Conservation (phyloP, 2,113 vertebrate genomes). For the Perca flavescens region DNA sequence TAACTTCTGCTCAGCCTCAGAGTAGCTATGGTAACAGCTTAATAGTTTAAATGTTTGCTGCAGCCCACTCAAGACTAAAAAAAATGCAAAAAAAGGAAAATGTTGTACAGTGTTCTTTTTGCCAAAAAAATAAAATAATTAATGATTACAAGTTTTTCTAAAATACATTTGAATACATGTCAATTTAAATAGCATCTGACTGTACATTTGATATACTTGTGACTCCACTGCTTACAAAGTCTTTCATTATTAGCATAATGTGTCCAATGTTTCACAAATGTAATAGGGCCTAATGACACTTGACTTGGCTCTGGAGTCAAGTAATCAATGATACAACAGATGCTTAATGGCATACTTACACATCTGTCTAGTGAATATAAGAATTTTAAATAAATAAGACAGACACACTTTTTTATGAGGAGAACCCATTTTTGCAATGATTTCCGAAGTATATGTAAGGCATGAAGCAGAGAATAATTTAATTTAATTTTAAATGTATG, state of each 20-base stretch:
- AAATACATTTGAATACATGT: background rate
- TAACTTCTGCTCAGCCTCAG: conserved; percentile 13
- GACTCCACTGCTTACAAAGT: background rate
- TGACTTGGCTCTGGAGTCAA: background rate
- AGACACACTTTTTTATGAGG: background rate
- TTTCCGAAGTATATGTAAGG: background rate
- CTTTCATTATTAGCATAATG: background rate
- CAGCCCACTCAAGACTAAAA: conserved; percentile 30
- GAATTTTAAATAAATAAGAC: background rate
- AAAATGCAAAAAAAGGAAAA: conserved; percentile 23
- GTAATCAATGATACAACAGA: background rate
- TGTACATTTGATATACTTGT: background rate
- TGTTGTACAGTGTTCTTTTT: background rate
- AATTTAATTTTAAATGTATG: background rate
- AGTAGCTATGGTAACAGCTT: conserved; percentile 56
- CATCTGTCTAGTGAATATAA: background rate
- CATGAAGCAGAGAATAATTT: background rate
- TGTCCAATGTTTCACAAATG: background rate
- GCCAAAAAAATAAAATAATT: background rate
- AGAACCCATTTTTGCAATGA: background rate
- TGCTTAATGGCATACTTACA: background rate
- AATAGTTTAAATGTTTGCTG: conserved; percentile 34
- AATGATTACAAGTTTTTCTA: background rate
- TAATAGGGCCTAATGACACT: background rate
- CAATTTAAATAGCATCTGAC: background rate